These are phyloP conservation scores for Lasius fuliginosus DNA, from an alignment of 2,888 invertebrate genomes.

Conservation along the genomic window DNA sequence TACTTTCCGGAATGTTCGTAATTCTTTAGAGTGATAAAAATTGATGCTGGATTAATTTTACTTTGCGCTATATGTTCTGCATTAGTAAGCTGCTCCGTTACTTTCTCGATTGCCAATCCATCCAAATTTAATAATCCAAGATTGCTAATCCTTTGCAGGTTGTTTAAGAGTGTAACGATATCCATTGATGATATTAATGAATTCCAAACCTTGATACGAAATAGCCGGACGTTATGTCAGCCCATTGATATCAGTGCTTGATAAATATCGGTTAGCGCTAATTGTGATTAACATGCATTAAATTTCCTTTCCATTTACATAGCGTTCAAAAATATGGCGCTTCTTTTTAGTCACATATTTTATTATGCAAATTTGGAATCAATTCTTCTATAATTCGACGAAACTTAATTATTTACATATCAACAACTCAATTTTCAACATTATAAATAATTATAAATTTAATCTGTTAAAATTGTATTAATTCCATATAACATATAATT, in stretches of 20 bases:
- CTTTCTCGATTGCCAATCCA: slow-evolving; percentile 87
- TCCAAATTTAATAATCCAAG: slow-evolving; percentile 88
- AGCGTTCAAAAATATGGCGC: background rate
- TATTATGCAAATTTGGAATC: background rate
- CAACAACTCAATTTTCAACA: background rate
- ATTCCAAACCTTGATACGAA: slow-evolving; percentile 88
- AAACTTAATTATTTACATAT: background rate
- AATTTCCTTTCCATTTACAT: slow-evolving; percentile 1
- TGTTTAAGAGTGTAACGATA: slow-evolving; percentile 87
- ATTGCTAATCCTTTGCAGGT: slow-evolving; percentile 89
- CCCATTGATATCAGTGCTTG: background rate
- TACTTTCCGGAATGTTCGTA: slow-evolving; percentile 90
- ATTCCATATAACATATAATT: background rate
- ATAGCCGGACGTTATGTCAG: slow-evolving; percentile 51
- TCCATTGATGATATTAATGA: slow-evolving; percentile 88
- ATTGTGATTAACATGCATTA: background rate
- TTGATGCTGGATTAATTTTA: slow-evolving; percentile 87
- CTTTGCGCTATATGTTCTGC: slow-evolving; percentile 85
- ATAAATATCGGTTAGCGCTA: background rate
- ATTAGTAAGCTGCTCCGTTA: slow-evolving; percentile 87
- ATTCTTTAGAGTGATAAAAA: slow-evolving; percentile 88
- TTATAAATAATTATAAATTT: background rate
- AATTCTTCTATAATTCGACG: background rate
- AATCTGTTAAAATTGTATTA: background rate
- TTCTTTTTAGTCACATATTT: background rate